Evolutionary conservation across 1,140 invertebrate species (phyloP), one percentile per base, ranked within the genome.

Genomic region (Bombus pascuorum): DNA sequence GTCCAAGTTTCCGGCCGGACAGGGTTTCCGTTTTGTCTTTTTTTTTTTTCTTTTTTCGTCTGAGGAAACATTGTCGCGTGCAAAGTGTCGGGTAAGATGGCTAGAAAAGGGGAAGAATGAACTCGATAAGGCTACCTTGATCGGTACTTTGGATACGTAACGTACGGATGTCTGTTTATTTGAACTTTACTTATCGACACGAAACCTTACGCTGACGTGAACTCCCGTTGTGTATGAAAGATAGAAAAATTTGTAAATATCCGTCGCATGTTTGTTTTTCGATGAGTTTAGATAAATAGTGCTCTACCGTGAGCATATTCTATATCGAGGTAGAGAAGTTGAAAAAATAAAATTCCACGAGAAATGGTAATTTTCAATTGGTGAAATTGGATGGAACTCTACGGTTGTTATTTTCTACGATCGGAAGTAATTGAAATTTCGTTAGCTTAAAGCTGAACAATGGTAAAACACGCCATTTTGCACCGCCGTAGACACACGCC

Each of bases 1-100:
- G 62, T 8, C n/a, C 59, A 53, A 83, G 22, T 77, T 83, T 83
- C 44, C 62, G 73, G 28, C 28, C 34, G 37, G 42, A 37, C 44
- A 32, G 1, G 32, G 39, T 83, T 62, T 83, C 53, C 53, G 22
- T 42, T 81, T 62, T n/a, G n/a, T 79, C 4, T 37, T 70, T 18
- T 53, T 70, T 62, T 62, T 15, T 65, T 32, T 8, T 2, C 2
- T 6, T 32, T 65, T 65, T 32, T 34, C 32, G 32, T 76, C 53
- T 2, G 25, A 4, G n/a, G 28, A 42, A 77, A 77, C 57, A 32
- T 39, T 15, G 25, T 59, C 28, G 34, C 32, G 53, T 70, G 68
- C 68, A 12, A 39, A 70, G 22, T 39, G 8, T 34, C 37, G 75
- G n/a, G 15, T 25, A 37, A 32, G 39, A 22, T n/a, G 42, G 25